These are phyloP conservation scores for Solenopsis invicta DNA, from an alignment of 1,140 invertebrate genomes.

Conservation along the genomic window DNA sequence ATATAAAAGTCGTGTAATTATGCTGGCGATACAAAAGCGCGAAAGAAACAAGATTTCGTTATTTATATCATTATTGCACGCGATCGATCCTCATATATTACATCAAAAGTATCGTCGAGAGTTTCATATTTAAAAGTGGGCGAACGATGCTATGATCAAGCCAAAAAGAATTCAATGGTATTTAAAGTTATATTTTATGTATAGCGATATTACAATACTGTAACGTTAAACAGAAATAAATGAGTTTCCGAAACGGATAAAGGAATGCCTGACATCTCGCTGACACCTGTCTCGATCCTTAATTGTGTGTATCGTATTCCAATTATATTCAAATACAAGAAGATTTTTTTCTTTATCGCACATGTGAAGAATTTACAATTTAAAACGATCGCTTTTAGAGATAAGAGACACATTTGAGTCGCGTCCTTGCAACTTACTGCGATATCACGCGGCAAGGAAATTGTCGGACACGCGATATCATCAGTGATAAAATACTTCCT, in stretches of 20 bases:
- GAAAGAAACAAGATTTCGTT: constrained; percentile 29
- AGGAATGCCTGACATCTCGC: neutral
- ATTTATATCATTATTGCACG: constrained; percentile 32
- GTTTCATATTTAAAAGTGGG: constrained; percentile 9
- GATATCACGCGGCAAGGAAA: constrained; percentile 4
- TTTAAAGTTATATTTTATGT: constrained; percentile 79
- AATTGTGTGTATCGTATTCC: neutral
- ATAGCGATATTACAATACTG: constrained; percentile 75
- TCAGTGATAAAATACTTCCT: constrained; percentile 36
- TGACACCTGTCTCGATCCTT: neutral
- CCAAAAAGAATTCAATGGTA: constrained; percentile 77
- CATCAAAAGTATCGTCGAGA: constrained; percentile 30
- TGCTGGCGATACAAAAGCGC: neutral
- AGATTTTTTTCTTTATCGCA: neutral
- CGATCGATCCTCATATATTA: constrained; percentile 28
- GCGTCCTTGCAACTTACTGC: constrained; percentile 5
- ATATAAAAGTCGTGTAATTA: constrained; percentile 7
- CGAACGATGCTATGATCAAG: constrained; percentile 66
- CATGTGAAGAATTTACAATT: neutral
- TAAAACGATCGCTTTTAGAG: neutral
- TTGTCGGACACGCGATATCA: constrained; percentile 10
- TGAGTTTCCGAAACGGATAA: constrained; percentile 32
- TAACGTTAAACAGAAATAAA: constrained; percentile 72
- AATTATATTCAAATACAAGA: neutral
- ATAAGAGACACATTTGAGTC: too few species aligned